phyloP scores from a whole-genome alignment of 1,140 invertebrate genomes.

The Eurytemora carolleeae region DNA sequence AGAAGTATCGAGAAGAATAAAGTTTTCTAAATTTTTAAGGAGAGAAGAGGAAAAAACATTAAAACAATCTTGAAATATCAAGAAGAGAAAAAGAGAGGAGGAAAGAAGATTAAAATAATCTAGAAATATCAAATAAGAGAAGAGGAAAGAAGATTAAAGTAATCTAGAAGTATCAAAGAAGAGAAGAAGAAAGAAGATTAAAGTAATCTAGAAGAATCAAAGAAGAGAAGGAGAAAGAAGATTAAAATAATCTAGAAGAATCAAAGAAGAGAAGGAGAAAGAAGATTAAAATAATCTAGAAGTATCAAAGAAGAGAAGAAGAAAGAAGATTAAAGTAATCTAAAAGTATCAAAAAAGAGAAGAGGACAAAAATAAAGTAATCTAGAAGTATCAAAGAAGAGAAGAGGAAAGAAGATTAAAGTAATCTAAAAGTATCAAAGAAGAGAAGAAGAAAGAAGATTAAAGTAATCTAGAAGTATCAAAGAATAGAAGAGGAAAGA shows the following conservation, averaged over 20 bases:
- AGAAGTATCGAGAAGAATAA: no score
- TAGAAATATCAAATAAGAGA: not conserved
- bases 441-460: no score
- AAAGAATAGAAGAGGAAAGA: no score
- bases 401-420: no score
- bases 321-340: conserved; percentile 4
- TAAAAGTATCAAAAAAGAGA: no score
- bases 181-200: not conserved
- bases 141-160: not conserved
- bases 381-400: no score
- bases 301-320: not conserved
- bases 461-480: no score
- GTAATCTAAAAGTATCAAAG: no score
- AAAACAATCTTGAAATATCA: no score
- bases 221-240: not conserved
- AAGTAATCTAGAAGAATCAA: not conserved
- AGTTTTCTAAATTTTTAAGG: no score
- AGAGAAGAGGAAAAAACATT: no score
- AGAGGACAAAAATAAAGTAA: no score
- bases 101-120: not conserved
- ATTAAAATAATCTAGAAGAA: not conserved
- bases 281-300: not conserved
- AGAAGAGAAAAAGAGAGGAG: not conserved
- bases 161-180: not conserved
- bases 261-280: not conserved